Base-by-base conservation (phyloP, 1,140 invertebrate genomes). In the Apis laboriosa region DNA sequence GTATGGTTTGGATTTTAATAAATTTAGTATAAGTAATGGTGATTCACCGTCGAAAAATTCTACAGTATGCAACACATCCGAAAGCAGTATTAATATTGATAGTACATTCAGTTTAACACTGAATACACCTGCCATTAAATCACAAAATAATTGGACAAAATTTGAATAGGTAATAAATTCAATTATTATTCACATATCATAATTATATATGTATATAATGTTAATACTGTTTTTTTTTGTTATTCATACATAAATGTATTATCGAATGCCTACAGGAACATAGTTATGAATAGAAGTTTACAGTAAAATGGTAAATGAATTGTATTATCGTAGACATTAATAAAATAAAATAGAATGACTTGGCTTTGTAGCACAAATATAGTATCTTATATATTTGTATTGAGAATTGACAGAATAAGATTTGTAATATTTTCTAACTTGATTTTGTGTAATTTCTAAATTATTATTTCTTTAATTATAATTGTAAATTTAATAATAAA, bases 1-100 rank as follows among this genome's bases (percentile, higher is more conserved):
- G 83, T 95, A 95, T 80, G 95, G 95, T 43, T 89, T 95, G 71
- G 95, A 95, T 90, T 94, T 94, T 78, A 92, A 92, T 61, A 94
- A 94, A 84, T 94, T 94, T 77, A 92, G 82, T 55, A 74, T 94
- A 55, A 90, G 90, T n/a, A 93, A 93, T 76, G 90, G 91, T 68
- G 87, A 91, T 53, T 82, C 88, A 1, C 86, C 91, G 13, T 78
- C 88, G 21, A 87, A 80, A 56, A 86, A 77, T 71, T 70, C 58
- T 43, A 74, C 64, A 58, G 53, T 71, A 12, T 79, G 71, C 56
- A 75, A 66, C 81, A 68, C 74, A 77, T 80, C 74, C 61, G 90
- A 85, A 90, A 89, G 84, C 85, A 92, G 85, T 88, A 90, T 90
- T 90, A 92, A 88, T 86, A 84, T 89, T 64, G 91, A 90, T 73